Evolutionary conservation across 2,888 invertebrate genomes (phyloP), one percentile per base, ranked within the genome.

Genomic region (Drosophila helvetica): DNA sequence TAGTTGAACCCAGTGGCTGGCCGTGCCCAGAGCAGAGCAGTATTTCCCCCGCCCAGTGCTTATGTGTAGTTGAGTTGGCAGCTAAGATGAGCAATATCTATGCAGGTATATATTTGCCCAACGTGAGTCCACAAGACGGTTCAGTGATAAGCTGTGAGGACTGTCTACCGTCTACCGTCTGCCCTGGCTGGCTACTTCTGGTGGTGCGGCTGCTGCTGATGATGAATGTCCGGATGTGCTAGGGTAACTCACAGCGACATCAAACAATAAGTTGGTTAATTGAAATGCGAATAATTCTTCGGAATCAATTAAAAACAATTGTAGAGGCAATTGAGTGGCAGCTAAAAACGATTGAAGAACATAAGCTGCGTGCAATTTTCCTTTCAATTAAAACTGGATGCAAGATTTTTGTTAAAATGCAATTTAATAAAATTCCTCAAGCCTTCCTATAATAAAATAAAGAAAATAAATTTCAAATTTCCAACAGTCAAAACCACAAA

Each of bases 71-170:
- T 38, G 73, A 63, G 56, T 48, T 61, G 51, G 52, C 74, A 75
- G 57, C 38, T 65, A 60, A 59, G 56, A 54, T 74, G 67, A 50
- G 57, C 67, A 65, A 69, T 68, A 65, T 61, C 30, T 53, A 50
- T 58, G 72, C 67, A 72, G 27, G 60, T 63, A 58, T 70, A 66
- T 86, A 68, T 87, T 89, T 89, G 77, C 73, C 51, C 79, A 86
- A 88, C 90, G 88, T 89, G 89, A 88, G 89, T 86, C 86, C 62
- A 90, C 88, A 90, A 56, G 77, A 51, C 70, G 65, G 68, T 69
- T 69, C 25, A 66, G 56, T 38, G 86, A 87, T 89, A 85, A 88
- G 77, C 73, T 79, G 69, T 73, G 66, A 51, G 43, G 43, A 69
- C 38, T 15, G 38, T n/a, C 38, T 38, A 6, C 38, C 15, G 38